These are phyloP conservation scores for Villa cingulata DNA, from an alignment of 2,888 invertebrate species.

Conservation along the genomic window DNA sequence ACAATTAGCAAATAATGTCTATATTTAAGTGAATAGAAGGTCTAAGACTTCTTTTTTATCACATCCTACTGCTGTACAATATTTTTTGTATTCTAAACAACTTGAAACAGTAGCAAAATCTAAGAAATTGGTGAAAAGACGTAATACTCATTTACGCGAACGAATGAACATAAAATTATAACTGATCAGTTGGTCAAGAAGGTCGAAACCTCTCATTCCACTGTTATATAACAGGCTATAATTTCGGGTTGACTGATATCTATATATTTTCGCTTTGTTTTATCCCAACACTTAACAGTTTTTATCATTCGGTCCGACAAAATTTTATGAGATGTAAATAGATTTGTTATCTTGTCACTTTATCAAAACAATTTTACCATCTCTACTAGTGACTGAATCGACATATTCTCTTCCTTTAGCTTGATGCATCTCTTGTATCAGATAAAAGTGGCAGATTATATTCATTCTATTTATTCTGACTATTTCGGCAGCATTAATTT, in stretches of 20 bases:
- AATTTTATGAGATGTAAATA: background rate
- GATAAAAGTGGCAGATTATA: background rate
- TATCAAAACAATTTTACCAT: background rate
- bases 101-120: background rate
- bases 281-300: conserved; percentile 5
- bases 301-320: background rate
- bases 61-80: no score
- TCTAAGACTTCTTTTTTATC: background rate
- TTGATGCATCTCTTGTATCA: background rate
- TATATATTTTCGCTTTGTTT: background rate
- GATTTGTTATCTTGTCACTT: background rate
- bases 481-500: background rate
- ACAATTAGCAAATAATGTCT: background rate
- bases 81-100: background rate
- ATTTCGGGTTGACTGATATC: conserved; percentile 4
- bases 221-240: conserved; percentile 3
- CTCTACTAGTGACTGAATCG: background rate
- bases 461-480: background rate
- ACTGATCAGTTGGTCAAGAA: no score
- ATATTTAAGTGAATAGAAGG: background rate
- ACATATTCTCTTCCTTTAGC: background rate
- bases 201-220: no score
- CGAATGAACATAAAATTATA: background rate
- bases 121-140: no score
- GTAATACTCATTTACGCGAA: background rate